A percentile compares a stretch with the other conserved stretches of the same genome.
These are phyloP conservation scores for Criorhina ranunculi DNA, from an alignment of 2,888 invertebrate species.

Conservation along the genomic window DNA sequence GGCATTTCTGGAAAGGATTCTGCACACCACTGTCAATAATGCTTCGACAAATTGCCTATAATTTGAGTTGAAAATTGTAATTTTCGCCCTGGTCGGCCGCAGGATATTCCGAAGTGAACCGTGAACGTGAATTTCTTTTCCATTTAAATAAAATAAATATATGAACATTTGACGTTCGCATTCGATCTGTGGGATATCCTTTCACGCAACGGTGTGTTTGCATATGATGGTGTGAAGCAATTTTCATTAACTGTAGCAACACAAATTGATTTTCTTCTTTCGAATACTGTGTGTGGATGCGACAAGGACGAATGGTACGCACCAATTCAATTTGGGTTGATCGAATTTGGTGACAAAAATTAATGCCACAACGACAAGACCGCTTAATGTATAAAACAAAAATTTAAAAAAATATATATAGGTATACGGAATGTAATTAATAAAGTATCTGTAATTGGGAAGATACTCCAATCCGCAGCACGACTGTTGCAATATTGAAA, in stretches of 20 bases:
- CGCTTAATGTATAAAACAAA: slow-evolving; percentile 15
- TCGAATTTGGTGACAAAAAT: slow-evolving; percentile 67
- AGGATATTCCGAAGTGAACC: slow-evolving; percentile 18
- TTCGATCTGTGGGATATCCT: neutral
- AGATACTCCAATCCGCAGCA: slow-evolving; percentile 41
- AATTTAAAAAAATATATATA: neutral
- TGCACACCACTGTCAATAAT: slow-evolving; percentile 60
- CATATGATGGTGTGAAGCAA: slow-evolving; percentile 51
- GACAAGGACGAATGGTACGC: neutral
- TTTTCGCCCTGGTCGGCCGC: slow-evolving; percentile 4
- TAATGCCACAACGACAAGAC: slow-evolving; percentile 42
- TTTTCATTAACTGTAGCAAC: slow-evolving; percentile 67
- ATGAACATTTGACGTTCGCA: slow-evolving; percentile 2
- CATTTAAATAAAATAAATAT: slow-evolving; percentile 52
- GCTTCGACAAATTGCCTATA: slow-evolving; percentile 65
- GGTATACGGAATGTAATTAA: slow-evolving; percentile 35
- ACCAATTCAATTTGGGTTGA: slow-evolving; percentile 53
- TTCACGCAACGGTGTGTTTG: neutral
- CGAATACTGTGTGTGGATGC: neutral
- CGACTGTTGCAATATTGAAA: slow-evolving; percentile 50
- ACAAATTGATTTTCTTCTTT: slow-evolving; percentile 56
- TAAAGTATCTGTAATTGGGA: slow-evolving; percentile 61
- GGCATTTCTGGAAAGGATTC: slow-evolving; percentile 32
- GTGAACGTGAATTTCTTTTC: slow-evolving; percentile 45
- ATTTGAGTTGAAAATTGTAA: slow-evolving; percentile 63